A percentile compares a stretch with the other conserved stretches of the same genome.
Evolutionary conservation across 1,140 invertebrate genomes (phyloP).

Genomic region (Sycophaga agraensis): DNA sequence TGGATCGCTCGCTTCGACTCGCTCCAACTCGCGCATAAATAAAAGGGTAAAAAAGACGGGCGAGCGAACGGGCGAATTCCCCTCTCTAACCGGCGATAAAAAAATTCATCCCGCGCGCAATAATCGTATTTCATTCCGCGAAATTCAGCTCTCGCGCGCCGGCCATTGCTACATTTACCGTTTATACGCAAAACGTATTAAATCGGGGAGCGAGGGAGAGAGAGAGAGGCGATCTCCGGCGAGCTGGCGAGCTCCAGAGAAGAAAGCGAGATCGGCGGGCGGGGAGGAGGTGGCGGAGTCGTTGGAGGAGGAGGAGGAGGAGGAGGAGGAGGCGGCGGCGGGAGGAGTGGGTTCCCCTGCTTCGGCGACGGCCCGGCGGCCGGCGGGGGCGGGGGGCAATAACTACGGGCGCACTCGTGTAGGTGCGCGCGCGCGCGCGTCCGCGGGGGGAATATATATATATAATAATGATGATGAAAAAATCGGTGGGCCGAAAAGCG

Average conservation of each 20-base stretch:
- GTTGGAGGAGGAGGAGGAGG: no score
- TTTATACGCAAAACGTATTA: no score
- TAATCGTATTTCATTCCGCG: no score
- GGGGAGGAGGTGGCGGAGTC: neutral
- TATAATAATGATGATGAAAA: no score
- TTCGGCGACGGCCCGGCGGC: neutral
- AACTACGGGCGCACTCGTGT: neutral
- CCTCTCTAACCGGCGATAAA: no score
- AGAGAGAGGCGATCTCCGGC: neutral
- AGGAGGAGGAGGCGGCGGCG: no score
- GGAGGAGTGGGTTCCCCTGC: neutral
- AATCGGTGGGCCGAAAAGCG: neutral
- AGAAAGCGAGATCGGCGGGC: constrained; percentile 1
- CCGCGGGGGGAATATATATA: neutral
- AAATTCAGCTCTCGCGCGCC: no score
- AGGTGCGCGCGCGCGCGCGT: neutral
- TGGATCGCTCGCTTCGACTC: no score
- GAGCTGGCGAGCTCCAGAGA: constrained; percentile 8
- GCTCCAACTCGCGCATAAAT: no score
- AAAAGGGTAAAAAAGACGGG: neutral
- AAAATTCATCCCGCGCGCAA: no score
- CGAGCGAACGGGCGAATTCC: no score
- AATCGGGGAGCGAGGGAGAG: neutral
- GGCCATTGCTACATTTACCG: no score
- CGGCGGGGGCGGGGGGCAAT: neutral